phyloP scores from a whole-genome alignment of 1,140 invertebrate species.

The Drosophila takahashii region DNA sequence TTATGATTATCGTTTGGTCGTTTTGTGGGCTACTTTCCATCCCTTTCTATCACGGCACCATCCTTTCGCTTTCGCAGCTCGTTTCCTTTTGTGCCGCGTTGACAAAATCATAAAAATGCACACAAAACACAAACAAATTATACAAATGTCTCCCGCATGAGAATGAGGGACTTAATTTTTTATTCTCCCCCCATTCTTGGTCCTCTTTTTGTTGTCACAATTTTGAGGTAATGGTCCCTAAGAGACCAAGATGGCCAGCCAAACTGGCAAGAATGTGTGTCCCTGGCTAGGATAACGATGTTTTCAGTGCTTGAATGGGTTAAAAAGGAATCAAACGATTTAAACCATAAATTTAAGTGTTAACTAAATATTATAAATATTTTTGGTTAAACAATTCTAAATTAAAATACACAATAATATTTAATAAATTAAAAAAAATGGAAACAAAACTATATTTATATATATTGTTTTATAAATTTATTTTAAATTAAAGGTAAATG shows the following conservation, averaged over 20 bases:
- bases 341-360: too few relatives aligned
- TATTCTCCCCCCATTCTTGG: slow-evolving; percentile 17
- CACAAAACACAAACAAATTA: slow-evolving; percentile 80
- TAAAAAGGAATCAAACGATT: background rate
- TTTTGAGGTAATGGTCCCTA: slow-evolving; percentile 69
- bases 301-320: slow-evolving; percentile 19
- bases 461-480: too few relatives aligned
- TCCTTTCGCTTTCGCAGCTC: slow-evolving; percentile 74
- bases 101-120: slow-evolving; percentile 80
- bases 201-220: slow-evolving; percentile 54
- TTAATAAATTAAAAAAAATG: too few relatives aligned
- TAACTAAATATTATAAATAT: too few relatives aligned
- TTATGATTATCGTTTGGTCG: slow-evolving; percentile 76
- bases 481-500: too few relatives aligned
- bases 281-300: slow-evolving; percentile 15
- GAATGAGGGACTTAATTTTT: slow-evolving; percentile 61
- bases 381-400: background rate
- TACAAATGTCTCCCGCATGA: slow-evolving; percentile 76
- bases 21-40: slow-evolving; percentile 60
- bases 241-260: slow-evolving; percentile 30
- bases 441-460: too few relatives aligned
- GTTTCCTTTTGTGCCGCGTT: slow-evolving; percentile 70
- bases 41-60: slow-evolving; percentile 16
- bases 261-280: background rate
- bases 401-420: background rate